Percentiles rank a stretch among this genome's conserved stretches.
Evolutionary conservation across 2,888 invertebrate species (phyloP).

Genomic region (Drosophila helvetica): DNA sequence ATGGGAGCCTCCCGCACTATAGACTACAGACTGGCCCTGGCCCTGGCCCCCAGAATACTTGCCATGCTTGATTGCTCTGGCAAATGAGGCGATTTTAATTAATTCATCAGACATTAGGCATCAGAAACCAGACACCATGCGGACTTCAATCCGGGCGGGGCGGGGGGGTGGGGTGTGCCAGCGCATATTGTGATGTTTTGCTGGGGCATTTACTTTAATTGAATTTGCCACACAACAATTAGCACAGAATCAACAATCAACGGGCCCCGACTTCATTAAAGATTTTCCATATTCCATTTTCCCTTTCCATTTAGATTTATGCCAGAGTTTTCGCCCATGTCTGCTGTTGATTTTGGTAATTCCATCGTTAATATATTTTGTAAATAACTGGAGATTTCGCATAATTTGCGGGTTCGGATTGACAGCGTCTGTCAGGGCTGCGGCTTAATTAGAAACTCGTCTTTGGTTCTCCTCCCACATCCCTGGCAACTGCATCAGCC

Average conservation of each 20-base stretch:
- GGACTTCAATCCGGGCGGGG: no score
- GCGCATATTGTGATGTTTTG: constrained; percentile 46
- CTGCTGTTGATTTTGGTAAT: constrained; percentile 72
- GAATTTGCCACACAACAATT: constrained; percentile 51
- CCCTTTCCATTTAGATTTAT: constrained; percentile 67
- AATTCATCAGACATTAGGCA: constrained; percentile 60
- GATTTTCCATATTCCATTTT: constrained; percentile 36
- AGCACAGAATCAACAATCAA: constrained; percentile 47
- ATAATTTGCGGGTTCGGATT: constrained; percentile 70
- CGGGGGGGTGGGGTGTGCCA: background rate
- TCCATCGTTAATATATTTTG: constrained; percentile 65
- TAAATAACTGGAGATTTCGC: constrained; percentile 77
- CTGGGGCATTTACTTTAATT: constrained; percentile 49
- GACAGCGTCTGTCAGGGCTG: constrained; percentile 68
- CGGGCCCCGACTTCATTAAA: constrained; percentile 51
- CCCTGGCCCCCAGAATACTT: constrained; percentile 12
- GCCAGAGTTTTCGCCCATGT: constrained; percentile 19
- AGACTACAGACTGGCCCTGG: constrained; percentile 1
- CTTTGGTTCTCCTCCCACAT: constrained; percentile 21
- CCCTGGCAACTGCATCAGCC: constrained; percentile 6
- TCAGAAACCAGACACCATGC: constrained; percentile 1
- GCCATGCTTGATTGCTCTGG: constrained; percentile 66
- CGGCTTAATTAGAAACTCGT: constrained; percentile 75
- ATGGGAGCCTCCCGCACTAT: background rate
- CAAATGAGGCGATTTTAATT: constrained; percentile 79